A percentile compares a stretch with the other conserved stretches of the same genome.
Evolutionary conservation across 2,888 invertebrate species (phyloP).

Genomic region (Plemyria rubiginata): DNA sequence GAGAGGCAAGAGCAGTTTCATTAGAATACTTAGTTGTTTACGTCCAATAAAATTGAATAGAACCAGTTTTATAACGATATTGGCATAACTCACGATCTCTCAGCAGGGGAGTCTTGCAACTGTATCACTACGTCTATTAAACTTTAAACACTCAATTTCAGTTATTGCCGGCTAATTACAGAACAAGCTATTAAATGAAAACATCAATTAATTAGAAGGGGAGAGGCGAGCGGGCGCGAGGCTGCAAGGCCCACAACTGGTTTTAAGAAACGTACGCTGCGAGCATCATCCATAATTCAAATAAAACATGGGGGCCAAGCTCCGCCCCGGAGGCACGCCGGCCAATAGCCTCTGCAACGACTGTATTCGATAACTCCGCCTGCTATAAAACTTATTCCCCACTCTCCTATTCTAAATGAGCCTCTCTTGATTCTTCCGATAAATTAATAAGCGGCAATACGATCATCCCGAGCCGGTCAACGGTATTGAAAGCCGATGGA

Average conservation of each 20-base stretch:
- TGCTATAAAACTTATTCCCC: slow-evolving; percentile 74
- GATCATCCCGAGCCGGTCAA: slow-evolving; percentile 59
- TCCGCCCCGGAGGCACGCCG: slow-evolving; percentile 79
- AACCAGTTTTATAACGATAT: slow-evolving; percentile 41
- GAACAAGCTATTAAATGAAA: slow-evolving; percentile 81
- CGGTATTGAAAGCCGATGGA: slow-evolving; percentile 61
- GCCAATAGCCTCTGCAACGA: slow-evolving; percentile 76
- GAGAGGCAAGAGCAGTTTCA: slow-evolving; percentile 11
- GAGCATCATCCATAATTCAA: slow-evolving; percentile 83
- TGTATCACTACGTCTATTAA: slow-evolving; percentile 66
- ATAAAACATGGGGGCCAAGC: slow-evolving; percentile 82
- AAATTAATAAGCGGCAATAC: slow-evolving; percentile 76
- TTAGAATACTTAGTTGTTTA: slow-evolving; percentile 14
- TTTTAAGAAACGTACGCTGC: slow-evolving; percentile 72
- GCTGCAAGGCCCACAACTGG: slow-evolving; percentile 80
- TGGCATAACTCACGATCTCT: slow-evolving; percentile 43
- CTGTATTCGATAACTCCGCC: slow-evolving; percentile 75
- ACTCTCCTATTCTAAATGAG: slow-evolving; percentile 75
- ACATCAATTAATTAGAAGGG: slow-evolving; percentile 83
- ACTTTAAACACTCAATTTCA: slow-evolving; percentile 73
- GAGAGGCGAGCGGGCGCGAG: slow-evolving; percentile 80
- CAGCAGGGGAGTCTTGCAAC: slow-evolving; percentile 41
- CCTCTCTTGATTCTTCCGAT: slow-evolving; percentile 72
- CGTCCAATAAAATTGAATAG: slow-evolving; percentile 26
- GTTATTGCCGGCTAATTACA: slow-evolving; percentile 75